Evolutionary conservation across 2,888 invertebrate genomes (phyloP).

Genomic region (Patella pellucida): DNA sequence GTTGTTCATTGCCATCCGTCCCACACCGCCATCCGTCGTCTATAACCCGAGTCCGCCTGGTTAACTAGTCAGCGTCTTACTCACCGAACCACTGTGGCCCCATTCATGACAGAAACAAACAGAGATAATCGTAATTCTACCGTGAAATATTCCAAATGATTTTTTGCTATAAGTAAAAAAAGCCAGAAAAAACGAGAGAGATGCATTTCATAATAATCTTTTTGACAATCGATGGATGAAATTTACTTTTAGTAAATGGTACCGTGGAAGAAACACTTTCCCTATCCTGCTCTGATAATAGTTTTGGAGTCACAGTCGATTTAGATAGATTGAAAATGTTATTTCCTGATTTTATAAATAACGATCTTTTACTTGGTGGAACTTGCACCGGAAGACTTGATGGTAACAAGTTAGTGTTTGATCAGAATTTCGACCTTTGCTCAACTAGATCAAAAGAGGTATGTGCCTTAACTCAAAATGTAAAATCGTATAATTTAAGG

Average conservation of each 20-base stretch:
- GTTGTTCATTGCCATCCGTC: no score
- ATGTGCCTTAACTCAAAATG: background rate
- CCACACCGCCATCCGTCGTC: no score
- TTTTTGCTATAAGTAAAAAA: no score
- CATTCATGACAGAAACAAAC: no score
- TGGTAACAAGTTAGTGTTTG: background rate
- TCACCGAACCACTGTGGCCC: no score
- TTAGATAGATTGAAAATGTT: background rate
- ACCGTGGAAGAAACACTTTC: background rate
- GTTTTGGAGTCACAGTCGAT: background rate
- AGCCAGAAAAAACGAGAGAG: no score
- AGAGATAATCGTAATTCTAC: no score
- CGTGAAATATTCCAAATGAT: no score
- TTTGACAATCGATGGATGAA: background rate
- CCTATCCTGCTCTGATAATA: background rate
- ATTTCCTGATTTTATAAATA: background rate
- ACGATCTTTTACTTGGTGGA: slow-evolving; percentile 1
- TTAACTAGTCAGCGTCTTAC: no score
- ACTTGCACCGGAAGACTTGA: background rate
- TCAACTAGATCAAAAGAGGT: background rate
- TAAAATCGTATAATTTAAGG: no score
- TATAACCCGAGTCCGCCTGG: no score
- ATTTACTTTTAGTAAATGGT: background rate
- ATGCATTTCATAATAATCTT: background rate
- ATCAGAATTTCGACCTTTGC: background rate